Conservation (phyloP, 2,113 vertebrate genomes). For the Otis tarda region DNA sequence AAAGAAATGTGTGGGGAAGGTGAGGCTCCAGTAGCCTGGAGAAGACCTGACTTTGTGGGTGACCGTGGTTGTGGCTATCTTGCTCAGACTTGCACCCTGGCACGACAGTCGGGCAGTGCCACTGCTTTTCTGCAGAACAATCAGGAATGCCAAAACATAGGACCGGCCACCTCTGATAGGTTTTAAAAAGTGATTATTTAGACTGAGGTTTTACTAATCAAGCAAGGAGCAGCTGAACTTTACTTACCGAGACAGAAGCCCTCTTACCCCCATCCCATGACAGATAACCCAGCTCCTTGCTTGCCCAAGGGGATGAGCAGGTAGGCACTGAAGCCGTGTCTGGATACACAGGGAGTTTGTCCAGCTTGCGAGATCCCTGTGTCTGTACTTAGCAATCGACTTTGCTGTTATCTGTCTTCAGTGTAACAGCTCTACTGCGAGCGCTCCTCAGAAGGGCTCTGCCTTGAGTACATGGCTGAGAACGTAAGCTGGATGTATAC, state of each 20-base stretch:
- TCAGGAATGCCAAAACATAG: neutral
- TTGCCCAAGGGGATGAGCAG: neutral
- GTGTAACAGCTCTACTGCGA: neutral
- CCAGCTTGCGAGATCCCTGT: conserved; percentile 30
- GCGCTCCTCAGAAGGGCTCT: neutral
- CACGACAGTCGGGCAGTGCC: neutral
- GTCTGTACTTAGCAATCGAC: conserved; percentile 9
- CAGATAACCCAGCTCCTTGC: conserved; percentile 40
- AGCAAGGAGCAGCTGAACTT: conserved; percentile 38
- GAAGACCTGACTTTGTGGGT: neutral
- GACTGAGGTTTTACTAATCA: conserved; percentile 52
- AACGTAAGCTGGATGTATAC: neutral
- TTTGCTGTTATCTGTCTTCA: neutral
- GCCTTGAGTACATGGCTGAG: neutral
- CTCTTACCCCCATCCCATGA: neutral
- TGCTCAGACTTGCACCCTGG: neutral
- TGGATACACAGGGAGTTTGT: neutral
- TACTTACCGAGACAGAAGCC: conserved; percentile 32
- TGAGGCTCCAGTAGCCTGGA: neutral
- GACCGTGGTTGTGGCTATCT: neutral
- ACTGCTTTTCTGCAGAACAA: neutral
- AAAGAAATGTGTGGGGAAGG: neutral
- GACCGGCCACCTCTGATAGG: neutral
- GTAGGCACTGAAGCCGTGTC: neutral
- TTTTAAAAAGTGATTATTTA: conserved; percentile 20